These are phyloP conservation scores for Cynocephalus volans DNA, from an alignment of 2,113 vertebrate genomes.

Conservation along the genomic window DNA sequence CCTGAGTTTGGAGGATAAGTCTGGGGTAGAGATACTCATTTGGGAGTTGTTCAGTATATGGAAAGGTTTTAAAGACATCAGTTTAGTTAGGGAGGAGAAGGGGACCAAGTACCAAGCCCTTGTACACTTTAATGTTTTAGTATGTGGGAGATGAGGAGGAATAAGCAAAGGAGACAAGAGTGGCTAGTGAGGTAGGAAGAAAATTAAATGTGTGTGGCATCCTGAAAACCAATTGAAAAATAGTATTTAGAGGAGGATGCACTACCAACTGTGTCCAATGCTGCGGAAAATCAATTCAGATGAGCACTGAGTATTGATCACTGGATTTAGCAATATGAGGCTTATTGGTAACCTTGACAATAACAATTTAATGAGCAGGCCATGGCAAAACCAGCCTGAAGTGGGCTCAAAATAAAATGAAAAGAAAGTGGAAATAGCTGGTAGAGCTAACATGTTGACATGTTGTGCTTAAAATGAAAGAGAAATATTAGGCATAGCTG, in stretches of 20 bases:
- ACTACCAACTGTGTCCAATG: not conserved
- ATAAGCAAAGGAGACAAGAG: not conserved
- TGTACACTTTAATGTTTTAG: not conserved
- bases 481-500: not conserved
- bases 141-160: not conserved
- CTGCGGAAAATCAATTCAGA: not conserved
- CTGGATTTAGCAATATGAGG: not conserved
- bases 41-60: not conserved
- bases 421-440: not conserved
- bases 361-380: slow-evolving; percentile 5
- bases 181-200: not conserved
- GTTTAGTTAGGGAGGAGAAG: not conserved
- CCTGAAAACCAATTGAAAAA: not conserved
- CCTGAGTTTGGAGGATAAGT: not conserved
- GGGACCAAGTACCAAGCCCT: not conserved
- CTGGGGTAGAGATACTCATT: not conserved
- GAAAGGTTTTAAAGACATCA: not conserved
- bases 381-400: not conserved
- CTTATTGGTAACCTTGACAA: not conserved
- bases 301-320: not conserved
- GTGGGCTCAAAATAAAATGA: not conserved
- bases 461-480: not conserved
- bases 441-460: not conserved
- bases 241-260: not conserved
- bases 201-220: not conserved